Conservation (phyloP, 2,888 invertebrate species). For the Phaonia tiefii region DNA sequence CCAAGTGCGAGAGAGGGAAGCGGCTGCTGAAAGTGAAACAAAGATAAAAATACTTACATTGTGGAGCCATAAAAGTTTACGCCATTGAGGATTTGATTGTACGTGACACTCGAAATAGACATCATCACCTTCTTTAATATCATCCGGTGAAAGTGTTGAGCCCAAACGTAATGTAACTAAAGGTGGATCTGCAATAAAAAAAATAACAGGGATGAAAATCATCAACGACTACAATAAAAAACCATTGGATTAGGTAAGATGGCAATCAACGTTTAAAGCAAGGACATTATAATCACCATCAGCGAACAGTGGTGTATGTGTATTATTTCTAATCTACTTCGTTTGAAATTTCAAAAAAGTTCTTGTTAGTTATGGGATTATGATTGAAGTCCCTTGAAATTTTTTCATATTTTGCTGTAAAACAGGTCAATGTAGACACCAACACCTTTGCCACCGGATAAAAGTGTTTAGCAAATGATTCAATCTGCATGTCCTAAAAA, state of each 20-base stretch:
- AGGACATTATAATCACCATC: neutral
- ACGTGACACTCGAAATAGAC: slow-evolving; percentile 96
- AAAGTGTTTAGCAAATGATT: too few relatives aligned
- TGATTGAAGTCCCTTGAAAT: too few relatives aligned
- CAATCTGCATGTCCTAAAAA: too few relatives aligned
- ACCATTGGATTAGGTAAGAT: neutral
- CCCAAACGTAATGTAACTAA: slow-evolving; percentile 91
- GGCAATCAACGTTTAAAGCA: neutral
- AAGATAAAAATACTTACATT: slow-evolving; percentile 85
- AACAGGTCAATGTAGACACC: too few relatives aligned
- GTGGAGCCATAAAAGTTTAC: slow-evolving; percentile 92
- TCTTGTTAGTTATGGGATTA: too few relatives aligned
- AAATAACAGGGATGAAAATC: too few relatives aligned
- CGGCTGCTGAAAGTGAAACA: neutral
- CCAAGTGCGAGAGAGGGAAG: neutral
- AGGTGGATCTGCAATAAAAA: slow-evolving; percentile 87
- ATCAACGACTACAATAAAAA: slow-evolving; percentile 16
- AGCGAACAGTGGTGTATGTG: neutral
- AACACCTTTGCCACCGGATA: too few relatives aligned
- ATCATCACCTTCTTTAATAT: slow-evolving; percentile 96
- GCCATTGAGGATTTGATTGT: slow-evolving; percentile 91
- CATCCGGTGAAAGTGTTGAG: slow-evolving; percentile 90
- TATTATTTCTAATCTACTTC: too few relatives aligned
- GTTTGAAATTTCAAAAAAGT: too few relatives aligned
- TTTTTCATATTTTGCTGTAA: too few relatives aligned